These are phyloP conservation scores for Microctonus hyperodae DNA, from an alignment of 2,888 invertebrate genomes.

Conservation along the genomic window DNA sequence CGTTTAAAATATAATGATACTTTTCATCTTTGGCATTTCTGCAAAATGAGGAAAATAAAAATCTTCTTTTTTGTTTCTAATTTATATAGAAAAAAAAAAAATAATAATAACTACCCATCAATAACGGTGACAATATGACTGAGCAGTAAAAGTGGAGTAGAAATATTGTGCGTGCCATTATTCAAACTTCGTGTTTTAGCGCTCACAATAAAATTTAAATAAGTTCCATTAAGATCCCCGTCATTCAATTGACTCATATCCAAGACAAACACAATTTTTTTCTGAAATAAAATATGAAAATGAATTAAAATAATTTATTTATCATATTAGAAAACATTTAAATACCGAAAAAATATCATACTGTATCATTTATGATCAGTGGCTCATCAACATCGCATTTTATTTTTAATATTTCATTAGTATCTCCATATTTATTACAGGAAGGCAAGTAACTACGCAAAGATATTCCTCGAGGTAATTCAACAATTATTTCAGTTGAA, in stretches of 20 bases:
- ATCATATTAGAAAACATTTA: not conserved
- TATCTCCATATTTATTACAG: conserved; percentile 43
- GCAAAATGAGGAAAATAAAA: conserved; percentile 8
- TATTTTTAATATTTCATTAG: conserved; percentile 34
- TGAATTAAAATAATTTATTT: not conserved
- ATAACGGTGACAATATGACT: conserved; percentile 42
- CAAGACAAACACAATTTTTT: conserved; percentile 45
- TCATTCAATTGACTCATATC: conserved; percentile 46
- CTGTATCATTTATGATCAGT: conserved; percentile 40
- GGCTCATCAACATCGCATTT: conserved; percentile 50
- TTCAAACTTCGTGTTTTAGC: conserved; percentile 45
- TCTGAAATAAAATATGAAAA: conserved; percentile 39
- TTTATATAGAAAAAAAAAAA: too few species aligned
- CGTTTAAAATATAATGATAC: conserved; percentile 40
- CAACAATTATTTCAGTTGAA: conserved; percentile 41
- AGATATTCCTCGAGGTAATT: conserved; percentile 44
- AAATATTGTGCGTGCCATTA: conserved; percentile 23
- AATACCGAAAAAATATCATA: conserved; percentile 29
- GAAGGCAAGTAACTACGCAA: conserved; percentile 47
- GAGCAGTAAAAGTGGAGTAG: conserved; percentile 37
- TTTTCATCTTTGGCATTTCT: conserved; percentile 47
- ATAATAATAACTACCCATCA: conserved; percentile 43
- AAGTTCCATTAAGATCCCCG: conserved; percentile 33
- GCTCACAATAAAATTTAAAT: conserved; percentile 32
- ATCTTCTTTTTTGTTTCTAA: too few species aligned